Evolutionary conservation across 1,140 invertebrate species (phyloP).

Genomic region (Campoletis sonorensis): DNA sequence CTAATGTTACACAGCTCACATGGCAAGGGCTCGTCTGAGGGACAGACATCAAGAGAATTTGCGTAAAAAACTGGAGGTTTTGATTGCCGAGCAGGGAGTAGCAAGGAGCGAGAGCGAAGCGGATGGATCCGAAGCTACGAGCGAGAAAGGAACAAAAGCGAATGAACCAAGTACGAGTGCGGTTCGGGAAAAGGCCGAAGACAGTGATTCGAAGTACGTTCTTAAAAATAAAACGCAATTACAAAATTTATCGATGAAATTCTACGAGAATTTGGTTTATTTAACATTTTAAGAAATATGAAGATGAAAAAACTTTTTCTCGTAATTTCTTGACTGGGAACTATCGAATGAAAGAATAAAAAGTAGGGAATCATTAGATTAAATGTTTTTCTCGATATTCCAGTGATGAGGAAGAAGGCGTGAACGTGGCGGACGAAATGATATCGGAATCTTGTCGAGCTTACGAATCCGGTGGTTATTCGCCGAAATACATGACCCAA

Average conservation of each 20-base stretch:
- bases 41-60: slow-evolving; percentile 96
- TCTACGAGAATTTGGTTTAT: too few species aligned
- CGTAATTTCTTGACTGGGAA: background rate
- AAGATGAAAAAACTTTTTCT: background rate
- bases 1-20: slow-evolving; percentile 84
- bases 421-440: slow-evolving; percentile 74
- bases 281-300: too few species aligned
- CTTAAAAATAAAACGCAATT: slow-evolving; percentile 1
- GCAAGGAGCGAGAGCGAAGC: slow-evolving; percentile 70
- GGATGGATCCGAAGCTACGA: slow-evolving; percentile 53
- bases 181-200: slow-evolving; percentile 61
- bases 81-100: slow-evolving; percentile 92
- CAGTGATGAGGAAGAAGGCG: slow-evolving; percentile 70
- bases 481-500: slow-evolving; percentile 84
- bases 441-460: slow-evolving; percentile 82
- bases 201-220: slow-evolving; percentile 66
- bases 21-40: slow-evolving; percentile 92
- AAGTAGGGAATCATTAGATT: background rate
- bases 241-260: too few species aligned
- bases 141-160: slow-evolving; percentile 52
- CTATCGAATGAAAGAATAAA: background rate
- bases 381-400: slow-evolving; percentile 46
- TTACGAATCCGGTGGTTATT: slow-evolving; percentile 90
- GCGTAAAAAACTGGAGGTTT: slow-evolving; percentile 90
- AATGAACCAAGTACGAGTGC: slow-evolving; percentile 58